These are phyloP conservation scores for Harpagifer antarcticus DNA, from an alignment of 2,797 vertebrate species.

Conservation along the genomic window DNA sequence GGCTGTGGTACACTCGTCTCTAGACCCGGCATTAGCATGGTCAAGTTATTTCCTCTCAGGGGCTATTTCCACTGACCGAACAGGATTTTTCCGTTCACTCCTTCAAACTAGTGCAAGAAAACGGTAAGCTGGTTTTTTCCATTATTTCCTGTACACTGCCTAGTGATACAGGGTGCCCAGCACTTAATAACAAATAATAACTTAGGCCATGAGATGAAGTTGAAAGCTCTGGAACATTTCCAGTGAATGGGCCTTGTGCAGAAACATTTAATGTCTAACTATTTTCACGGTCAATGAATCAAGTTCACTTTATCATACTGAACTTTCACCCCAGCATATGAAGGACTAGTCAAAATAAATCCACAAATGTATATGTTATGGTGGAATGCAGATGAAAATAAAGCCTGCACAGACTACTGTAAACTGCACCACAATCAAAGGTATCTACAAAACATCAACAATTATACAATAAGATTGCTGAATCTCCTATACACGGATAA, in stretches of 20 bases:
- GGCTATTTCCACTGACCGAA: slow-evolving; percentile 87
- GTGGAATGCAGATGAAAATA: slow-evolving; percentile 3
- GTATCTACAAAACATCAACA: slow-evolving; percentile 5
- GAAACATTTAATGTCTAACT: background rate
- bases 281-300: no score
- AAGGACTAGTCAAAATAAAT: background rate
- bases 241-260: background rate
- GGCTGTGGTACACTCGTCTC: slow-evolving; percentile 82
- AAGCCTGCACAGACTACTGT: background rate
- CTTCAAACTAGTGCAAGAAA: slow-evolving; percentile 83
- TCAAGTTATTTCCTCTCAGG: slow-evolving; percentile 88
- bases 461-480: slow-evolving; percentile 1
- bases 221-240: background rate
- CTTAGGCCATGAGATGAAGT: background rate
- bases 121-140: slow-evolving; percentile 83
- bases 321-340: background rate
- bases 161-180: slow-evolving; percentile 36
- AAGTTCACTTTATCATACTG: background rate
- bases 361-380: background rate
- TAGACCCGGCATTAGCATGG: slow-evolving; percentile 81
- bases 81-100: slow-evolving; percentile 86
- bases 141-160: slow-evolving; percentile 76
- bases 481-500: background rate
- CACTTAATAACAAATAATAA: background rate
- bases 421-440: background rate